Evolutionary conservation across 2,888 invertebrate genomes (phyloP), one percentile per base, ranked within the genome.

Genomic region (Hyles lineata): DNA sequence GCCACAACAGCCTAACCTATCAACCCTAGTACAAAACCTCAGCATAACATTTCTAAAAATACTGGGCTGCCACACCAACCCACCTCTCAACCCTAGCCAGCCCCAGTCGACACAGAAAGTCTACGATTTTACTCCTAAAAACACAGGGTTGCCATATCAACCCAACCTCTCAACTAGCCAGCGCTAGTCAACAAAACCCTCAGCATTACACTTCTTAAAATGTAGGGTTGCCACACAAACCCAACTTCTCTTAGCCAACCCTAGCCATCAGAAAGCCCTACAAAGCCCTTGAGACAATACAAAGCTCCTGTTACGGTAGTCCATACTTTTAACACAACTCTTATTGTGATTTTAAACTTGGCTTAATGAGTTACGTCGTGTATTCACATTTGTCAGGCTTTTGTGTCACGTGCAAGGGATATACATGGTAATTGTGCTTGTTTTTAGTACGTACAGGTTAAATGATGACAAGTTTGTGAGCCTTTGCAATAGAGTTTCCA

Each of bases 261-360:
- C 23, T 21, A 52, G 70, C 25, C 29, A 60, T 19, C 29, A 70
- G n/a, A 70, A 70, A 60, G 59, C 32, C 70, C 59, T 60, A 60
- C 67, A 67, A 67, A 67, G 43, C 43, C 25, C 23, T 1, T n/a
- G 70, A 71, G 60, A 71, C 70, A 71, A 71, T 60, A 60, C 21
- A 19, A 70, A 70, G 70, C 73, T 70, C 70, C 73, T 70, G 73
- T 70, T 70, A 73, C 73, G 70, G 73, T 73, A 73, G 73, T 70
- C 62, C 25, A 35, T 70, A 23, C 23, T 63, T 35, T 23, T 23
- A 62, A 19, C 6, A 8, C 15, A 23, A 15, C 7, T 35, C n/a
- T n/a, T 71, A 71, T 71, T 71, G 70, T 71, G 19, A 71, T 23
- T 67, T 67, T 21, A 50, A 67, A 67, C 50, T 67, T 17, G 11